Conservation (phyloP, 1,140 invertebrate genomes). For the Colletes gigas region DNA sequence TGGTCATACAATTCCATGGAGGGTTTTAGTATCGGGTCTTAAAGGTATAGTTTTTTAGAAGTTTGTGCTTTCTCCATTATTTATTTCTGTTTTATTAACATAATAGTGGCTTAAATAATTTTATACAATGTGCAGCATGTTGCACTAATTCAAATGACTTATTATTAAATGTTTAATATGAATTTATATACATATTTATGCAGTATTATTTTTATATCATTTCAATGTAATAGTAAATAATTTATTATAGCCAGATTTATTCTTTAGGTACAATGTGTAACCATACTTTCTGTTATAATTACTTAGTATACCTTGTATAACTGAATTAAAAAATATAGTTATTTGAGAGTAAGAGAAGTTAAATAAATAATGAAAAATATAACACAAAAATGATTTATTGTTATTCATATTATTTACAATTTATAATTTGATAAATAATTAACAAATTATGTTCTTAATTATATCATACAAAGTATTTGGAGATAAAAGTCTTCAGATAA, state of each 20-base stretch:
- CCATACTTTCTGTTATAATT: background rate
- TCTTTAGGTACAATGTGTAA: background rate
- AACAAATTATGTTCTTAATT: too few species aligned
- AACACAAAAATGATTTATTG: too few species aligned
- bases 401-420: background rate
- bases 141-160: background rate
- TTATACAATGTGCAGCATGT: background rate
- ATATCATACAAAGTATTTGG: too few species aligned
- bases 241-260: background rate
- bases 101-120: background rate
- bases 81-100: constrained; percentile 4
- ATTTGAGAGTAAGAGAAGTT: background rate
- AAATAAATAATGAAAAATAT: background rate
- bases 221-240: background rate
- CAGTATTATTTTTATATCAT: too few species aligned
- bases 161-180: too few species aligned
- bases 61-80: background rate
- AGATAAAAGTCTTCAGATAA: too few species aligned
- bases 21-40: constrained; percentile 90
- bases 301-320: background rate
- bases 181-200: too few species aligned
- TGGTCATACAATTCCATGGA: constrained; percentile 91
- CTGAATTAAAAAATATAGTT: background rate
- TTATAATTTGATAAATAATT: background rate
- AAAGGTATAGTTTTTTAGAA: constrained; percentile 83